phyloP scores from a whole-genome alignment of 2,797 vertebrate species.

The Phalloptychus januarius region DNA sequence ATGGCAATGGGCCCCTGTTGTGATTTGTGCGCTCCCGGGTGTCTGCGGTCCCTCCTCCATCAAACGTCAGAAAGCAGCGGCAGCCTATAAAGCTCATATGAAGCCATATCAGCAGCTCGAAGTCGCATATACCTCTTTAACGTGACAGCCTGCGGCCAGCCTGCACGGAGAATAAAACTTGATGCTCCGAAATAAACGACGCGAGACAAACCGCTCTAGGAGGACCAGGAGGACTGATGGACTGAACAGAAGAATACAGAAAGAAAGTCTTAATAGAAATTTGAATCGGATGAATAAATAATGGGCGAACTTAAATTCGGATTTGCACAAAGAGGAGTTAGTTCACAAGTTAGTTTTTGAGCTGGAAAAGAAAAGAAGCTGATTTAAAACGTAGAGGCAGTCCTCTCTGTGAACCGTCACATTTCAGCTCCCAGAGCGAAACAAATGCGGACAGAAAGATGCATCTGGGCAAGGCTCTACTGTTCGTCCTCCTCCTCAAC shows the following conservation, averaged over 20 bases:
- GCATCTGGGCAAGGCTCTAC: slow-evolving; percentile 85
- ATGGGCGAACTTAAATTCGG: slow-evolving; percentile 57
- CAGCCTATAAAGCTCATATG: slow-evolving; percentile 81
- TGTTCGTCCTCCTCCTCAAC: slow-evolving; percentile 86
- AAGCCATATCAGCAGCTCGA: slow-evolving; percentile 57
- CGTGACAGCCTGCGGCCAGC: slow-evolving; percentile 54
- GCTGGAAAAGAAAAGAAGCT: slow-evolving; percentile 6
- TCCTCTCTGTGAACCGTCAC: not conserved
- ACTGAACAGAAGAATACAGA: slow-evolving; percentile 56
- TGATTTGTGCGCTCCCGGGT: slow-evolving; percentile 42
- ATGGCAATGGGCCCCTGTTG: slow-evolving; percentile 21
- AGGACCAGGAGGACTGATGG: slow-evolving; percentile 22
- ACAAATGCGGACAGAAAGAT: slow-evolving; percentile 79
- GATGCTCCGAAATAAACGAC: slow-evolving; percentile 35
- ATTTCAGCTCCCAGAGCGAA: slow-evolving; percentile 33
- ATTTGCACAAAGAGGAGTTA: slow-evolving; percentile 50
- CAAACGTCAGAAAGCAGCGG: slow-evolving; percentile 83
- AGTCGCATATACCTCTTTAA: slow-evolving; percentile 52
- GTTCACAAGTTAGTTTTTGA: slow-evolving; percentile 22
- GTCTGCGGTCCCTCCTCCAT: slow-evolving; percentile 81
- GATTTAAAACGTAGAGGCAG: not conserved
- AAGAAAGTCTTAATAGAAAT: slow-evolving; percentile 34
- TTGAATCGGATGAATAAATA: slow-evolving; percentile 49
- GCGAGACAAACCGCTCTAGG: slow-evolving; percentile 32
- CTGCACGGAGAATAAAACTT: slow-evolving; percentile 30